phyloP scores from a whole-genome alignment of 64 coral and sea anemone genomes.

The Platygyra sinensis region DNA sequence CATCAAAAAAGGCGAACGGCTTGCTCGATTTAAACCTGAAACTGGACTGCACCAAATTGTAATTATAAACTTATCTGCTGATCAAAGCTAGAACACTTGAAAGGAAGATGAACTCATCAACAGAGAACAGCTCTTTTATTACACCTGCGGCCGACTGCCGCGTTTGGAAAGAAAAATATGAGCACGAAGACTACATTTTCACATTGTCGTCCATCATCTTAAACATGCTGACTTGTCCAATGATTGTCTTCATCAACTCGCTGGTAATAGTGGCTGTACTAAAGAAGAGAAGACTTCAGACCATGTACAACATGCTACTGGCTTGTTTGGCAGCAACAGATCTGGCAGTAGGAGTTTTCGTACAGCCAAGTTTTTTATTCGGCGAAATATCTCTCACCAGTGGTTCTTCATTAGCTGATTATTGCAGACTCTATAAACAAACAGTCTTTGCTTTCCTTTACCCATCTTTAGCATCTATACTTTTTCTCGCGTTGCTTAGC shows the following conservation, averaged over 20 bases:
- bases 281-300: background rate
- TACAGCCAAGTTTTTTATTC: background rate
- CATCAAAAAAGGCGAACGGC: too few species aligned
- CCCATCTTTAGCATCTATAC: background rate
- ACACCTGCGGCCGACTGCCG: background rate
- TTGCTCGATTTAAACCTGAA: too few species aligned
- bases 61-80: too few species aligned
- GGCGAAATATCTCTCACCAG: background rate
- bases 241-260: background rate
- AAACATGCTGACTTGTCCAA: background rate
- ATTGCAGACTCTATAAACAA: background rate
- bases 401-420: background rate
- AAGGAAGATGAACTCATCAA: too few species aligned
- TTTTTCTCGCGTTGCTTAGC: background rate
- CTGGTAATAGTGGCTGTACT: background rate
- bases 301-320: background rate
- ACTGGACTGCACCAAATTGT: too few species aligned
- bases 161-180: background rate
- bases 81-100: too few species aligned
- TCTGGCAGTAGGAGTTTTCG: background rate
- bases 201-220: background rate
- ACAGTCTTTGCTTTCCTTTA: background rate
- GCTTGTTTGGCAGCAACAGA: conserved; percentile 12
- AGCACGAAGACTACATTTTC: background rate
- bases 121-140: too few species aligned